Base-by-base conservation (phyloP, 2,113 vertebrate genomes). In the Pavo muticus region DNA sequence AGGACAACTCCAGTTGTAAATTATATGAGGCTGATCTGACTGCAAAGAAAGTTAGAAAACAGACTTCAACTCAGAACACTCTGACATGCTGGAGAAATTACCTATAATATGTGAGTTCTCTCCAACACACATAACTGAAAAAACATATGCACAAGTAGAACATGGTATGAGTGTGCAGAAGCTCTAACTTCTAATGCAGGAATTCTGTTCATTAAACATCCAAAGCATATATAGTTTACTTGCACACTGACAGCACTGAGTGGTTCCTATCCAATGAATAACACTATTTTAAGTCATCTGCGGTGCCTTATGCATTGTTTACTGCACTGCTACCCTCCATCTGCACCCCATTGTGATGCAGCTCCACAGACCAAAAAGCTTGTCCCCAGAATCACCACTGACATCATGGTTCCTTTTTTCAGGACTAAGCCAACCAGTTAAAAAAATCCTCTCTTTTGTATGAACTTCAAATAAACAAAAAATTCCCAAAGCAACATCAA, bases 1-100 rank as follows among this genome's bases (percentile, higher is more conserved):
- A 40, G 29, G 15, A 37, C 30, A 70, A 10, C 8, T 40, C 14
- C 29, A 52, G 59, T 40, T 64, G 4, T 4, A 48, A 37, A 8
- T 0, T 0, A 4, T 2, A 30, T 10, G n/a, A 65, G 37, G 8
- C 47, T 54, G 47, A 59, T 69, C 32, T 5, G 3, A 88, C 35
- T 23, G 1, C 75, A 70, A 52, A 70, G 4, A 44, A 25, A 0
- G 0, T 4, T 2, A 30, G 8, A 59, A 77, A 85, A 67, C 13
- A 25, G 4, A 11, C 19, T 3, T 64, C 19, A 79, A 27, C 37
- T 16, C n/a, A 15, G 69, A 57, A 12, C 0, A 48, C 5, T 37
- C n/a, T 60, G 17, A 21, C 13, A 23, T 0, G 7, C 37, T 52
- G 37, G 19, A 79, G 29, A 52, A 86, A 71, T 17, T 29, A 50